Percentiles rank a stretch among this genome's conserved stretches.
Evolutionary conservation across 1,140 invertebrate species (phyloP).

Genomic region (Sitophilus oryzae): DNA sequence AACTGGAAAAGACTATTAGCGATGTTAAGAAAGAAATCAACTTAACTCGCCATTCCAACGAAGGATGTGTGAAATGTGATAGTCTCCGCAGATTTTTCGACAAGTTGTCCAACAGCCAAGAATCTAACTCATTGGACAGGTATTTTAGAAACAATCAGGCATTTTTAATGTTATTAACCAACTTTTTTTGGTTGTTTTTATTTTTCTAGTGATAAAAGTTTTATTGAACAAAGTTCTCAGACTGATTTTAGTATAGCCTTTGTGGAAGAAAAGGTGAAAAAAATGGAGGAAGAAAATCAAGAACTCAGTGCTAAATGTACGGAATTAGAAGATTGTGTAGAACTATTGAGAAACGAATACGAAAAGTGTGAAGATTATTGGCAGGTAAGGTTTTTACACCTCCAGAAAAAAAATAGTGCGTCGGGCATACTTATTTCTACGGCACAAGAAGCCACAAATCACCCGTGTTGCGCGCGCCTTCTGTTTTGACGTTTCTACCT

Average conservation of each 20-base stretch:
- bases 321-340: conserved; percentile 65
- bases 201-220: conserved; percentile 7
- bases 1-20: conserved; percentile 29
- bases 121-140: conserved; percentile 6
- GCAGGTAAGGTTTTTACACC: too few relatives aligned
- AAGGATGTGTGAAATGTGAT: conserved; percentile 27
- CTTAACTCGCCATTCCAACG: conserved; percentile 27
- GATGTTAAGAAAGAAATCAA: conserved; percentile 24
- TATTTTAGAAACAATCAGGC: background rate
- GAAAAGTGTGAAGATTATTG: conserved; percentile 83
- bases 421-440: too few relatives aligned
- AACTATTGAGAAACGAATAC: conserved; percentile 67
- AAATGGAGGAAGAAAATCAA: conserved; percentile 45
- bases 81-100: conserved; percentile 21
- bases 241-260: conserved; percentile 21
- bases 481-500: too few relatives aligned
- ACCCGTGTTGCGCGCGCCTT: too few relatives aligned
- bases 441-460: too few relatives aligned
- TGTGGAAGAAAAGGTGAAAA: conserved; percentile 25
- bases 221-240: conserved; percentile 18
- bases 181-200: background rate
- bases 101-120: conserved; percentile 20
- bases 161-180: background rate
- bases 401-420: too few relatives aligned
- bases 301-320: conserved; percentile 52